Evolutionary conservation across 2,888 invertebrate species (phyloP).

Genomic region (Elmis aenea): DNA sequence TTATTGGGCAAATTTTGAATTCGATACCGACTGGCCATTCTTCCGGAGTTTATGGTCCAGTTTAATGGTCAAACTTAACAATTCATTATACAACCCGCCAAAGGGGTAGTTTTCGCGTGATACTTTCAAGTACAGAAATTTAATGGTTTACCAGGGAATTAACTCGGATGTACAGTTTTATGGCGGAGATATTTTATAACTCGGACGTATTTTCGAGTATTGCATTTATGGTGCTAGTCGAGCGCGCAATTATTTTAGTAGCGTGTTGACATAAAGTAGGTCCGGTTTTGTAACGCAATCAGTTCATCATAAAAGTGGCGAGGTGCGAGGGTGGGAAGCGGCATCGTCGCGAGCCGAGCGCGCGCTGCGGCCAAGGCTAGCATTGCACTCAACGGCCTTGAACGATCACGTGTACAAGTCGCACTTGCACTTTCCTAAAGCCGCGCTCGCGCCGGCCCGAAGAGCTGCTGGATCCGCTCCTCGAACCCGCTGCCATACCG

Average conservation of each 20-base stretch:
- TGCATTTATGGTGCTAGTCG: constrained; percentile 8
- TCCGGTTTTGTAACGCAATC: constrained; percentile 27
- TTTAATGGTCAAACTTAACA: constrained; percentile 2
- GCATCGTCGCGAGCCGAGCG: constrained; percentile 41
- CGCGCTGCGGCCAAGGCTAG: constrained; percentile 32
- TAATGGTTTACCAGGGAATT: constrained; percentile 3
- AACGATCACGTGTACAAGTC: constrained; percentile 41
- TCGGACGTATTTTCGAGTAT: neutral
- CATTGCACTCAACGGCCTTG: constrained; percentile 43
- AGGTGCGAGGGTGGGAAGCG: constrained; percentile 12
- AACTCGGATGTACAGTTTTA: constrained; percentile 1
- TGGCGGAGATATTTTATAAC: constrained; percentile 4
- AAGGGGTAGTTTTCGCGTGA: constrained; percentile 1
- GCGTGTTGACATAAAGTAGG: constrained; percentile 25
- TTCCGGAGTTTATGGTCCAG: neutral
- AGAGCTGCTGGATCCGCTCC: constrained; percentile 21
- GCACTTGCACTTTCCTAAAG: constrained; percentile 33
- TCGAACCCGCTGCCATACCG: constrained; percentile 25
- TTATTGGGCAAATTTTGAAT: constrained; percentile 1
- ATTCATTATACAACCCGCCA: neutral
- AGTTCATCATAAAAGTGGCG: constrained; percentile 22
- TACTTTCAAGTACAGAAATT: neutral
- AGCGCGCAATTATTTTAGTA: constrained; percentile 20
- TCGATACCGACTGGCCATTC: neutral
- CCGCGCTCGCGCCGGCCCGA: constrained; percentile 22